A percentile compares a stretch with the other conserved stretches of the same genome.
Evolutionary conservation across 2,113 vertebrate species (phyloP).

Genomic region (Poeciliopsis retropinna): DNA sequence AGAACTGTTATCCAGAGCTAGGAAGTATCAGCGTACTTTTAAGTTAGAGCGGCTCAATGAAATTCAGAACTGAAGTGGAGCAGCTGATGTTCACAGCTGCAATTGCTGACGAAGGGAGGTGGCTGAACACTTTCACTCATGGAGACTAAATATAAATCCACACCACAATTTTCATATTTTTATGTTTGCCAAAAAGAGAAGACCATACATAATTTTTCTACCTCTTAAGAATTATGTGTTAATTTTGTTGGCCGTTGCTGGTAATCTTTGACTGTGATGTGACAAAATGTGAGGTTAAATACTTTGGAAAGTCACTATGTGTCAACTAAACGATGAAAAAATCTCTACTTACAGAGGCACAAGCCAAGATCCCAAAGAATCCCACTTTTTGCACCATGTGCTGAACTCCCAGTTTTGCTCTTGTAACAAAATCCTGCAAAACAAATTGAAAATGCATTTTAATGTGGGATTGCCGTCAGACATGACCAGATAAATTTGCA

Average conservation of each 20-base stretch:
- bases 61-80: background rate
- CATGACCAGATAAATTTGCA: background rate
- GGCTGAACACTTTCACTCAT: too few species aligned
- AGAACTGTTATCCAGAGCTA: background rate
- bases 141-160: too few species aligned
- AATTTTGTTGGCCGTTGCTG: too few species aligned
- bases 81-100: background rate
- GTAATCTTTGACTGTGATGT: too few species aligned
- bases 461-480: background rate
- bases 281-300: background rate
- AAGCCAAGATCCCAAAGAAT: slow-evolving; percentile 98
- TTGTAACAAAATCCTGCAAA: slow-evolving; percentile 90
- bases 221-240: too few species aligned
- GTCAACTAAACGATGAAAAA: background rate
- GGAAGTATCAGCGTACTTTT: background rate
- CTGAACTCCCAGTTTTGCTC: slow-evolving; percentile 93
- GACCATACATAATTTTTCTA: too few species aligned
- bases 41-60: background rate
- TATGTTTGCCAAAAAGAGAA: too few species aligned
- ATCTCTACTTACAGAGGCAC: slow-evolving; percentile 90
- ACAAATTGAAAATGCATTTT: slow-evolving; percentile 13
- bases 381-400: slow-evolving; percentile 97
- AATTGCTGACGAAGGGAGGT: too few species aligned
- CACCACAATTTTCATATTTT: too few species aligned
- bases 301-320: background rate